Evolutionary conservation across 2,797 vertebrate genomes (phyloP), one percentile per base, ranked within the genome.

Genomic region (Lepilemur septentrionalis): DNA sequence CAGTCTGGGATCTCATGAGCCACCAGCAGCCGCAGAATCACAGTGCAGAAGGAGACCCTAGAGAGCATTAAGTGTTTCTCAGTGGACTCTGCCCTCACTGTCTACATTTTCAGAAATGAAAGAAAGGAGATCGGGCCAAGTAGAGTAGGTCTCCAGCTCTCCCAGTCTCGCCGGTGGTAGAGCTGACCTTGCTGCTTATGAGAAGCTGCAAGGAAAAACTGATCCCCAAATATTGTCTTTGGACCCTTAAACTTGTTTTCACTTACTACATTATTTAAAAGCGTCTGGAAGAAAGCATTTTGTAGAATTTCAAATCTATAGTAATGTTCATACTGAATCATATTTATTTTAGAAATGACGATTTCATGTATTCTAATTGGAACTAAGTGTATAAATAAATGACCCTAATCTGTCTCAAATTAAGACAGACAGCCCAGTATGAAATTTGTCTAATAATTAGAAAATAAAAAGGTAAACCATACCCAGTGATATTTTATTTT

Each of bases 341-440:
- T 46, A 72, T 87, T 91, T 67, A 78, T 93, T 94, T 97, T 89
- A 94, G 61, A 88, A 93, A 85, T 92, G 85, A 75, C 22, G 93
- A 65, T 84, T 17, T 95, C 23, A 46, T 95, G 69, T 87, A 78
- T 93, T 70, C 48, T 96, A 90, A 96, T 52, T 93, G 89, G 76
- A 91, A 97, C 96, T 93, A 72, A 23, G 35, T 96, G 35, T 95
- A 50, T 93, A 95, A 93, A 97, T 94, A 94, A 95, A 94, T 96
- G 90, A 93, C 84, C 84, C 63, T 96, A 90, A 96, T 93, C 73
- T 96, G 80, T 91, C 67, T 97, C 76, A 75, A 76, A 90, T 70
- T 90, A 67, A 95, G 89, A 61, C 79, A 93, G 41, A 89, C 18
- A 73, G 46, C 46, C 35, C 61, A 86, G 13, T 75, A 72, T 95